Evolutionary conservation across 2,797 vertebrate species (phyloP).

Genomic region (Hephaestus fuliginosus): DNA sequence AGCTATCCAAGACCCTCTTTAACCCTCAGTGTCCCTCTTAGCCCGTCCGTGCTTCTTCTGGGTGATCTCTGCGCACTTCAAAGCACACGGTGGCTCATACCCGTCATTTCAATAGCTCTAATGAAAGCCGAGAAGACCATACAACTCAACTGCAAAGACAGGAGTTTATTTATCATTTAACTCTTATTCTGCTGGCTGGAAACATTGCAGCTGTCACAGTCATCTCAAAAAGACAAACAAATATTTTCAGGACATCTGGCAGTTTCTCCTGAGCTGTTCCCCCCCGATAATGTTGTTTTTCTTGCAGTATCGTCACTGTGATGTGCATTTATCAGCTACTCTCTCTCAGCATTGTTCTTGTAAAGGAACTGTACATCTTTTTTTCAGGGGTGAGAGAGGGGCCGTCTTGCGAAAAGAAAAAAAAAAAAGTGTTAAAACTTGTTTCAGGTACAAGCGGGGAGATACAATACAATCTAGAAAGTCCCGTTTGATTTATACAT

Average conservation of each 20-base stretch:
- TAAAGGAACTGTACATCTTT: neutral
- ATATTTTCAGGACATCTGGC: neutral
- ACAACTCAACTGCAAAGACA: neutral
- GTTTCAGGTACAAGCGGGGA: neutral
- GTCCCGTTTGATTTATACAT: neutral
- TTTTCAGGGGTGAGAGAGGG: neutral
- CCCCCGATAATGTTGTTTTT: no score
- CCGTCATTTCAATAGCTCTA: conserved; percentile 3
- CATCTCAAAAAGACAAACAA: no score
- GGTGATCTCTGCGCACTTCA: conserved; percentile 11
- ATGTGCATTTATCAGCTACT: neutral
- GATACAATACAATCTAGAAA: neutral
- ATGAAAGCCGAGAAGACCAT: neutral
- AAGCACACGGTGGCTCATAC: conserved; percentile 10
- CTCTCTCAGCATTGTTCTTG: neutral
- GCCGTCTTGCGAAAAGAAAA: conserved; percentile 1
- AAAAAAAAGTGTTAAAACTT: neutral
- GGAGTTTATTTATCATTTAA: neutral
- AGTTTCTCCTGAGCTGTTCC: neutral
- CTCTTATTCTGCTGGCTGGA: neutral
- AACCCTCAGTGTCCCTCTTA: neutral
- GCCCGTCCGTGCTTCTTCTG: neutral
- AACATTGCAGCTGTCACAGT: neutral
- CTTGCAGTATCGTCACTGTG: no score
- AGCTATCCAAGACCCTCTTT: neutral